A percentile compares a stretch with the other conserved stretches of the same genome.
phyloP scores from a whole-genome alignment of 2,888 invertebrate genomes.

The Lysandra bellargus region DNA sequence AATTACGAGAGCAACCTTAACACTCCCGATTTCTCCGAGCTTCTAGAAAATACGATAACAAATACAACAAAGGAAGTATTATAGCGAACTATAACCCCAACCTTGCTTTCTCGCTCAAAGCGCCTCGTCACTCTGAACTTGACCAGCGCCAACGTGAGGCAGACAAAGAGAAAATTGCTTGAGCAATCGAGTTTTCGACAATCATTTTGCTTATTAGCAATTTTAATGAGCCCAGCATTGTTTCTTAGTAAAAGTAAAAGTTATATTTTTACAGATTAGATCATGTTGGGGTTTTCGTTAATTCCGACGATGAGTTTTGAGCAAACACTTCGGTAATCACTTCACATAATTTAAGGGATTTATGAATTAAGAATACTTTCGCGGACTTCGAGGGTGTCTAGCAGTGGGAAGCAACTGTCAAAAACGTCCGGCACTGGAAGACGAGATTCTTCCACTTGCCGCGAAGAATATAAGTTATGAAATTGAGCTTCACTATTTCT shows the following conservation, averaged over 20 bases:
- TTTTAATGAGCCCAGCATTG: slow-evolving; percentile 43
- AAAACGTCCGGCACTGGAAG: no score
- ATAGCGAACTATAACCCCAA: slow-evolving; percentile 26
- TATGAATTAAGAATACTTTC: not conserved
- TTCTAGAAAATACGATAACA: slow-evolving; percentile 5
- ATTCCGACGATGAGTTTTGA: not conserved
- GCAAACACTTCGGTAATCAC: not conserved
- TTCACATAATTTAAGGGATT: no score
- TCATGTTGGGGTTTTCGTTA: not conserved
- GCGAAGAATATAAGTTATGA: no score
- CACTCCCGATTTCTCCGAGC: not conserved
- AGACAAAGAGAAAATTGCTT: slow-evolving; percentile 34
- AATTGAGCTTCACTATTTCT: no score
- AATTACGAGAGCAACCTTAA: not conserved
- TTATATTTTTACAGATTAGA: slow-evolving; percentile 1
- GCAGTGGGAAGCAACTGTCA: no score
- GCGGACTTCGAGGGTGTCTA: no score
- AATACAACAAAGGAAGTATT: not conserved
- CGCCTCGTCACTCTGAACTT: slow-evolving; percentile 32
- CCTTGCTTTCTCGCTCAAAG: slow-evolving; percentile 28
- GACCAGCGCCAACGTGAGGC: slow-evolving; percentile 37
- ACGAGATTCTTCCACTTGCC: no score
- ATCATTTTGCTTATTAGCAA: slow-evolving; percentile 47
- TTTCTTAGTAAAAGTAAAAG: slow-evolving; percentile 31
- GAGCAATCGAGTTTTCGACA: slow-evolving; percentile 39